Evolutionary conservation across 2,888 invertebrate species (phyloP).

Genomic region (Noctua pronuba): DNA sequence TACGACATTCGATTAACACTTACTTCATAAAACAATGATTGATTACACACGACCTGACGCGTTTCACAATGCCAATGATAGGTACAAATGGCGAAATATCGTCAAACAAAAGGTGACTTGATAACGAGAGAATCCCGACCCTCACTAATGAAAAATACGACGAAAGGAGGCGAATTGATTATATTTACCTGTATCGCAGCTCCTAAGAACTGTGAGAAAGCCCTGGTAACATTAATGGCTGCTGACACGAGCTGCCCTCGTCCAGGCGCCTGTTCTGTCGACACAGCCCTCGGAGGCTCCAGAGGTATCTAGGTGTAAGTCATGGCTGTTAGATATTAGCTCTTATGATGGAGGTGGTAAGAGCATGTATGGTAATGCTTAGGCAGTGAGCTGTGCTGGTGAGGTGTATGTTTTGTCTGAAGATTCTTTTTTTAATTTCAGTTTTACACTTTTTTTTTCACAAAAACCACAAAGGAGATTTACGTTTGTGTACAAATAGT

Average conservation of each 20-base stretch:
- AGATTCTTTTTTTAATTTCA: slow-evolving; percentile 4
- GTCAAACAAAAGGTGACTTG: background rate
- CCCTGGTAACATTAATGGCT: slow-evolving; percentile 94
- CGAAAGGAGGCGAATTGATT: background rate
- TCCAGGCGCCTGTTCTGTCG: slow-evolving; percentile 81
- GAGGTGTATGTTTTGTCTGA: slow-evolving; percentile 22
- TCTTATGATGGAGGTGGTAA: slow-evolving; percentile 9
- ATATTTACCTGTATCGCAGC: slow-evolving; percentile 93
- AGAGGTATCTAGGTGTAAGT: slow-evolving; percentile 82
- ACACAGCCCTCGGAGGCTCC: slow-evolving; percentile 86
- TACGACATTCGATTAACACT: slow-evolving; percentile 16
- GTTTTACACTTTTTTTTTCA: background rate
- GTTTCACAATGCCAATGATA: background rate
- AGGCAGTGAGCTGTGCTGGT: slow-evolving; percentile 64
- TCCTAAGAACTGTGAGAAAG: slow-evolving; percentile 94
- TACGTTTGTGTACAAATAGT: background rate
- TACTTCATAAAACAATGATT: background rate
- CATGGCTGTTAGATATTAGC: slow-evolving; percentile 54
- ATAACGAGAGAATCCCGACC: background rate
- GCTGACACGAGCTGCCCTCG: slow-evolving; percentile 92
- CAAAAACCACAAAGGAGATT: background rate
- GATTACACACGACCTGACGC: background rate
- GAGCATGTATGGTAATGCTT: slow-evolving; percentile 59
- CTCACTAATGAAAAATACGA: background rate
- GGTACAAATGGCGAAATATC: background rate